Evolutionary conservation across 2,888 invertebrate species (phyloP), one percentile per base, ranked within the genome.

Genomic region (Chrysolina americana): DNA sequence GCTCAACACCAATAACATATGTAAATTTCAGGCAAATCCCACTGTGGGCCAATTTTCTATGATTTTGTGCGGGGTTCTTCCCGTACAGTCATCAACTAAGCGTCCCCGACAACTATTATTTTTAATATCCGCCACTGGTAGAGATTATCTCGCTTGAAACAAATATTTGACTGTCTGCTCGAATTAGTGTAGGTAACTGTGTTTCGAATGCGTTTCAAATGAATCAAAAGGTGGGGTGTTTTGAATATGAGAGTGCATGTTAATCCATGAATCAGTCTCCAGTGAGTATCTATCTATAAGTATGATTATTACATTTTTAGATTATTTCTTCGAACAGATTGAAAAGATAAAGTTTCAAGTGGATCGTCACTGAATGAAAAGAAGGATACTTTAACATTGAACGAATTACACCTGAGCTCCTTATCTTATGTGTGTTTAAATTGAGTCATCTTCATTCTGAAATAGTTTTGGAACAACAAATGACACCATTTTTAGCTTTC

Each of bases 101-200:
- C 36, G 36, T 36, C 36, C 36, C 36, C 36, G 36, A 44, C 1
- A 44, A 1, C 5, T 13, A 53, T 21, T 53, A 17, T 19, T 53
- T 23, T 59, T n/a, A 36, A 28, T 23, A 23, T 28, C 23, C 59
- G 59, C 59, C 28, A 59, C 59, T 59, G 59, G 59, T 59, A 9
- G 28, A 28, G 59, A 59, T 59, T 59, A 59, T 59, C 59, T 23
- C 59, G 59, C 36, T 28, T 6, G 6, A 36, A 59, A 15, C 36
- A 36, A 59, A 59, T 59, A 59, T 59, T 59, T 59, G 59, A 28
- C 28, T 59, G n/a, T 59, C 59, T 28, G 6, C n/a, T 28, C 10
- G 36, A 36, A 59, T 59, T 59, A 8, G 59, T 59, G 28, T n/a
- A n/a, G n/a, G n/a, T n/a, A 59, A 59, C 59, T 36, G 59, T 17